Conservation (phyloP, 1,140 invertebrate species). For the Limonius californicus region DNA sequence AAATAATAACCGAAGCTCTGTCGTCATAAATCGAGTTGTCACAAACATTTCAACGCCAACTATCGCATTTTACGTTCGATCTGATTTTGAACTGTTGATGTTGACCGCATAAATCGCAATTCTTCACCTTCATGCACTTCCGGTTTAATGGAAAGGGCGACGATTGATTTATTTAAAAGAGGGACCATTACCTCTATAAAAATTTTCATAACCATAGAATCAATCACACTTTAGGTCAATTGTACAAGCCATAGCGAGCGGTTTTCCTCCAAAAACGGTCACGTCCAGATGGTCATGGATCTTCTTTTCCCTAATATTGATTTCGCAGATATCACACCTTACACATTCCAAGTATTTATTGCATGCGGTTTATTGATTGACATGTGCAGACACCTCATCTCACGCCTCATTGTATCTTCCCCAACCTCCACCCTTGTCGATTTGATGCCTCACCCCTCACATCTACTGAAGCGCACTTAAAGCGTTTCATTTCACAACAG, state of each 20-base stretch:
- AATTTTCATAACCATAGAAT: neutral
- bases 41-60: neutral
- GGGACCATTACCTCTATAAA: neutral
- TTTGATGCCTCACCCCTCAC: too few relatives aligned
- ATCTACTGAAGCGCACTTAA: too few relatives aligned
- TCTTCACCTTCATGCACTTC: neutral
- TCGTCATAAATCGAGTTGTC: neutral
- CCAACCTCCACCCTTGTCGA: too few relatives aligned
- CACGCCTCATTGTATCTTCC: too few relatives aligned
- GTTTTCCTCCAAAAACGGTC: too few relatives aligned
- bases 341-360: too few relatives aligned
- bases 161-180: neutral
- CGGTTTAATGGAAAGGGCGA: neutral
- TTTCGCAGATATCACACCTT: too few relatives aligned
- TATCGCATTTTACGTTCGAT: neutral
- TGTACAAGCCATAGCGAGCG: neutral
- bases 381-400: too few relatives aligned
- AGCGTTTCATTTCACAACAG: too few relatives aligned
- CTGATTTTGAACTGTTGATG: neutral
- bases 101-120: neutral
- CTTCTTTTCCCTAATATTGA: too few relatives aligned
- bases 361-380: too few relatives aligned
- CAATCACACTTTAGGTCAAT: neutral
- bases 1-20: conserved; percentile 2
- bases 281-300: too few relatives aligned